Base-by-base conservation (phyloP, 2,888 invertebrate genomes). In the Ariolimax columbianus region DNA sequence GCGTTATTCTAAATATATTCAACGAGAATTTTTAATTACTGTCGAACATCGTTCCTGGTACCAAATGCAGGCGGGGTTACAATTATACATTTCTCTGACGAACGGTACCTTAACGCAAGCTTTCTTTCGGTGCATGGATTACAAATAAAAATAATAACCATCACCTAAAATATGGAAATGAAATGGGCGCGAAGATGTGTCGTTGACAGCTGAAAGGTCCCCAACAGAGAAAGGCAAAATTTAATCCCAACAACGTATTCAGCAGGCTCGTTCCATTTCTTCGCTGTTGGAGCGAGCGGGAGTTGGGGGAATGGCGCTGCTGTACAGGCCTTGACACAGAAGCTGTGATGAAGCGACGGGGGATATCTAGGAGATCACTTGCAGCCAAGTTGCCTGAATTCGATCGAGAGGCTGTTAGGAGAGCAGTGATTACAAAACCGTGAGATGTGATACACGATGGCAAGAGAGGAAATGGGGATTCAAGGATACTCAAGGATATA, bases 191-290 rank as follows among this genome's bases (percentile, higher is more conserved):
- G 72, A 81, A 81, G 81, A 55, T 55, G 72, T 40, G 72, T 36
- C 36, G 72, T 43, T 81, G 72, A 66, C 81, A 81, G 81, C 17
- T 81, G 72, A 81, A 81, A 70, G 81, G 81, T 70, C 81, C 36
- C 81, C 81, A 72, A 55, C 81, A 51, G 81, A 51, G 81, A 81
- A 81, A 81, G 81, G 81, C 81, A 81, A 81, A 72, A 80, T 40
- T 70, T 81, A 81, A 81, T 81, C 81, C 81, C 81, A 33, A 72
- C 30, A 72, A 72, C 55, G 81, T 81, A 81, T 81, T 81, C 81
- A 81, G 14, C 14, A 30, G 26, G 17, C 72, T 81, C 72, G 70
- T 72, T 72, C 81, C 14, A 33, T 68, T 79, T 47, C 79, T 66
- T 68, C 79, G n/a, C 43, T 79, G 43, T 30, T 66, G 7, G 38